Evolutionary conservation across 2,113 vertebrate species (phyloP), one percentile per base, ranked within the genome.

Genomic region (Puffinus mauretanicus): DNA sequence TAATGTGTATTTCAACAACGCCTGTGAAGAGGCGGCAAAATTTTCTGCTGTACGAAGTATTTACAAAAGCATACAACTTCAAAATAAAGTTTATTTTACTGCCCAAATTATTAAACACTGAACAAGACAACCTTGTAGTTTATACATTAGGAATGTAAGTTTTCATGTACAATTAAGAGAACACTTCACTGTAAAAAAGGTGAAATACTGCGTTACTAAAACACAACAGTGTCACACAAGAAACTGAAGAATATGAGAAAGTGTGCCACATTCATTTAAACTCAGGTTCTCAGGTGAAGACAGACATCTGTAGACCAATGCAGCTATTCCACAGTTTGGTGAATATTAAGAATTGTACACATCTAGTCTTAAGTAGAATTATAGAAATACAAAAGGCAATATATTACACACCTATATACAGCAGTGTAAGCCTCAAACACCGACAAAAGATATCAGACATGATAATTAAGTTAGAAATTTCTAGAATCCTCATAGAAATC

Each of bases 1-100:
- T 85, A 40, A 83, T 6, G 57, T 80, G 72, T 84, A 94, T 95
- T 97, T 96, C 92, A 97, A 86, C 61, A 51, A 94, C 81, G 64
- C 51, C 44, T 54, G 16, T 44, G 32, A 76, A 64, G 40, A 93
- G 10, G 26, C 8, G 24, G 36, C 32, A 93, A 82, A 22, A 65
- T 44, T 55, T 64, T 73, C 91, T 52, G 42, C 62, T 54, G 32
- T 77, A 83, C 49, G 34, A 81, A 97, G 78, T 86, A 96, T 86
- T 94, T 92, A 94, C 73, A 82, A 94, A 97, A 72, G 36, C 47
- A 95, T 13, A 90, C 89, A 96, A 96, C 60, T 95, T 93, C 52
- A 81, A 93, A 97, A 97, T 80, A 97, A 96, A n/a, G 57, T 97
- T 98, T 97, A 98, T 98, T 98, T 97, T 94, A 93, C 93, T 66